These are phyloP conservation scores for Astropecten irregularis DNA, from an alignment of 53 echinoderm and acorn worm genomes.

Conservation along the genomic window DNA sequence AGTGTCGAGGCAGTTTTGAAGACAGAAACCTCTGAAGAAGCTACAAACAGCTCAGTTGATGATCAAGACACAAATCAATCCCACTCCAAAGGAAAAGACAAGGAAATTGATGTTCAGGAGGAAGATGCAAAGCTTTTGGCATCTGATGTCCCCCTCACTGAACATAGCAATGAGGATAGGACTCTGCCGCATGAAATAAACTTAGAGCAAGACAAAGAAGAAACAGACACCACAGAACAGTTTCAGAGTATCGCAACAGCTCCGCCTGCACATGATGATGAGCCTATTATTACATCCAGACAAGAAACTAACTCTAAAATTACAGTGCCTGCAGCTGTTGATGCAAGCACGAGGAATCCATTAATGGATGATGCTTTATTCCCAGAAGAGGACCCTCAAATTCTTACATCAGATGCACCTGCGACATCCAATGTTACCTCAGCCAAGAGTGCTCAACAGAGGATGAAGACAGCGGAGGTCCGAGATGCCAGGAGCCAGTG, in stretches of 20 bases:
- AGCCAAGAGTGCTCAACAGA: no score
- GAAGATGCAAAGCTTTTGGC: background rate
- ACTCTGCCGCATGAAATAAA: background rate
- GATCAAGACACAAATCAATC: background rate
- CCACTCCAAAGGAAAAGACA: conserved; percentile 3
- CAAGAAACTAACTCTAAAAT: background rate
- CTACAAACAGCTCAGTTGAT: no score
- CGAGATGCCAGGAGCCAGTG: no score
- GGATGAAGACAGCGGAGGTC: no score
- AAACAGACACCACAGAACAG: background rate
- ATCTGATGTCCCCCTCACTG: background rate
- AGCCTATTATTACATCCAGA: no score
- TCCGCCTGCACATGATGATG: background rate
- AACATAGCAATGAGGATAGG: background rate
- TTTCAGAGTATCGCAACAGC: no score
- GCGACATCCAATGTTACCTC: no score
- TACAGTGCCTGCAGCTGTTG: background rate
- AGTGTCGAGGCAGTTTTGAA: background rate
- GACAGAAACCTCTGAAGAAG: background rate
- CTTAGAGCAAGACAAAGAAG: background rate
- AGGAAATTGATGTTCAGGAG: conserved; percentile 10
- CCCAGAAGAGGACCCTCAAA: background rate
- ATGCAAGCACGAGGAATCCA: background rate
- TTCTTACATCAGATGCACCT: background rate
- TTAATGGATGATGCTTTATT: background rate